Conservation (phyloP, 2,888 invertebrate genomes). For the Laothoe populi region DNA sequence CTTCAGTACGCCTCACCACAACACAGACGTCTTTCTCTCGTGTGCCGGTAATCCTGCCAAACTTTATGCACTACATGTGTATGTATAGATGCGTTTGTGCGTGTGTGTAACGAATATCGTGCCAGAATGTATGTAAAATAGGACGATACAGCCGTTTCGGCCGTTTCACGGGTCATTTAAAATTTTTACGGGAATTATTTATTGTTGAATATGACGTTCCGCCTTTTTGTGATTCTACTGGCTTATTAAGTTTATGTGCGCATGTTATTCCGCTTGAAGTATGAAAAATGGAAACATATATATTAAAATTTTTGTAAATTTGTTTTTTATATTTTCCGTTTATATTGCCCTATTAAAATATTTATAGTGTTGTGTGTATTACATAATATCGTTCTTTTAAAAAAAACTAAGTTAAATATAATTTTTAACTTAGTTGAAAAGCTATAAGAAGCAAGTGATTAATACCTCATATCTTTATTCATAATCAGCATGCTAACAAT, state of each 20-base stretch:
- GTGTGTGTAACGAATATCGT: conserved; percentile 43
- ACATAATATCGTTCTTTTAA: too few relatives aligned
- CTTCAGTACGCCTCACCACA: conserved; percentile 46
- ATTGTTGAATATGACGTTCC: conserved; percentile 33
- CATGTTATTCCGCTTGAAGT: not conserved
- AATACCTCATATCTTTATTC: too few relatives aligned
- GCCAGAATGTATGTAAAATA: conserved; percentile 58
- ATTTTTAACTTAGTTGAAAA: too few relatives aligned
- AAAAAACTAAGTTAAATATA: too few relatives aligned
- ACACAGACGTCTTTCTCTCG: conserved; percentile 58
- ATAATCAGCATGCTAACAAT: too few relatives aligned
- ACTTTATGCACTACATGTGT: conserved; percentile 34
- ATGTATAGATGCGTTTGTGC: conserved; percentile 14
- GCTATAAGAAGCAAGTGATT: too few relatives aligned
- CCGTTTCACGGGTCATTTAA: conserved; percentile 51
- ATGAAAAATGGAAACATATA: not conserved
- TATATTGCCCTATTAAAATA: too few relatives aligned
- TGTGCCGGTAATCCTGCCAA: conserved; percentile 56
- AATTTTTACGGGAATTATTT: conserved; percentile 45
- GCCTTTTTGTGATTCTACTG: conserved; percentile 17
- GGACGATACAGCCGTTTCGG: conserved; percentile 43
- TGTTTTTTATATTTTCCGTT: too few relatives aligned
- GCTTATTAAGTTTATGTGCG: conserved; percentile 19
- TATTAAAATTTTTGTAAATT: too few relatives aligned
- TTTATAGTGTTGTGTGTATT: too few relatives aligned